Percentiles rank a stretch among this genome's conserved stretches.
Evolutionary conservation across 2,888 invertebrate genomes (phyloP).

Genomic region (Oeneis ivallda): DNA sequence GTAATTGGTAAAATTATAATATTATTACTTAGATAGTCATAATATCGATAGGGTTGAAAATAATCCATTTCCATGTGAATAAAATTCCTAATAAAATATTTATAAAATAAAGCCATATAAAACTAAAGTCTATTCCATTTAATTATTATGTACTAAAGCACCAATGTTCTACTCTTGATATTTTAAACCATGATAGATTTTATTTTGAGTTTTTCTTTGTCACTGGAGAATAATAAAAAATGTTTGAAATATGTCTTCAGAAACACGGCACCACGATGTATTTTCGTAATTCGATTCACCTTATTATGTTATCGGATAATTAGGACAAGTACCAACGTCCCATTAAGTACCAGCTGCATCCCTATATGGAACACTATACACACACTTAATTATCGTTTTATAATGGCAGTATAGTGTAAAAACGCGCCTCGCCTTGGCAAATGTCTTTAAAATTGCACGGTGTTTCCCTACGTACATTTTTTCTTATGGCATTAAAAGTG

Average conservation of each 20-base stretch:
- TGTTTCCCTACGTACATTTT: slow-evolving; percentile 1
- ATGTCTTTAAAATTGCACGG: slow-evolving; percentile 15
- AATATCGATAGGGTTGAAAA: too few species aligned
- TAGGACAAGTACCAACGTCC: slow-evolving; percentile 8
- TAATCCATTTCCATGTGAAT: too few species aligned
- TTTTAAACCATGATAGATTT: too few species aligned
- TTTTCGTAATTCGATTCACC: slow-evolving; percentile 11
- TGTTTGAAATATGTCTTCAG: background rate
- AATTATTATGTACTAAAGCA: too few species aligned
- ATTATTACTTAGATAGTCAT: too few species aligned
- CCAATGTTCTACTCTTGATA: too few species aligned
- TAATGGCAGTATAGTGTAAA: slow-evolving; percentile 7
- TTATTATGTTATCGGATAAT: slow-evolving; percentile 13
- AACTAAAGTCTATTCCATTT: too few species aligned
- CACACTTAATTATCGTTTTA: slow-evolving; percentile 19
- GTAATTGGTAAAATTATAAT: too few species aligned
- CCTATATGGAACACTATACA: slow-evolving; percentile 14
- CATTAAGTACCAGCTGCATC: slow-evolving; percentile 16
- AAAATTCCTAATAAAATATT: too few species aligned
- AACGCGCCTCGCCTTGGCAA: slow-evolving; percentile 1
- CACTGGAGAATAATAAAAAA: background rate
- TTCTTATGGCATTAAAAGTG: background rate
- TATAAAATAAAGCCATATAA: too few species aligned
- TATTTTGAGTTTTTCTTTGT: too few species aligned
- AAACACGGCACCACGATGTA: background rate